Evolutionary conservation across 2,797 vertebrate genomes (phyloP), one percentile per base, ranked within the genome.

Genomic region (Cynodonichthys magdalenae): DNA sequence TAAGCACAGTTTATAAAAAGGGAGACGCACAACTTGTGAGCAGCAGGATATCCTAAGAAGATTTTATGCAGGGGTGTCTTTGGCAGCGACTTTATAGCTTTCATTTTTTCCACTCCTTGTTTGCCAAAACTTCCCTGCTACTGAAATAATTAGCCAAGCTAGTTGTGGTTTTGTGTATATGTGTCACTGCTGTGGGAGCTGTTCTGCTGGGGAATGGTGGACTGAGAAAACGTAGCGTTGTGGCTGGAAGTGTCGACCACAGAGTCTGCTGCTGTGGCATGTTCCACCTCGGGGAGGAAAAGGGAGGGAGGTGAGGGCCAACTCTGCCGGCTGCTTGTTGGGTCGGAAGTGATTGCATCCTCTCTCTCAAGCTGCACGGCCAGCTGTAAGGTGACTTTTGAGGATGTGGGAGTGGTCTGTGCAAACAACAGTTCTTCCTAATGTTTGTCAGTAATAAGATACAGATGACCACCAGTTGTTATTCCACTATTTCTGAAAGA

Each of bases 301-400:
- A 79, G 65, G 79, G 83, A 83, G 80, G 74, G 72, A 74, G 74
- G 69, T 27, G 58, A 64, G 75, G 79, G 79, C 55, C 24, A 69
- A 77, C 54, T 83, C 24, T 60, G 73, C 79, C 50, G 70, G 78
- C 77, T 68, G 68, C 77, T 77, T 17, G 66, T 77, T 82, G 74
- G 82, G 76, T 89, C 87, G 90, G 92, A 93, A 92, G 82, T 88
- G 88, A 80, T 90, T 75, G 83, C 85, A 89, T 92, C 90, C 89
- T 93, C 88, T 93, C 88, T 70, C 79, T 66, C 51, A 1, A 69
- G 77, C 75, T 62, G 57, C 53, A 57, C 2, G 61, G 31, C 42
- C 85, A 85, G 83, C 86, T 90, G 85, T 74, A 89, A 87, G 87
- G 85, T 87, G 77, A 86, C 83, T 90, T 74, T 64, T 42, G 84